phyloP scores from a whole-genome alignment of 2,113 vertebrate species.

The Hemicordylus capensis region DNA sequence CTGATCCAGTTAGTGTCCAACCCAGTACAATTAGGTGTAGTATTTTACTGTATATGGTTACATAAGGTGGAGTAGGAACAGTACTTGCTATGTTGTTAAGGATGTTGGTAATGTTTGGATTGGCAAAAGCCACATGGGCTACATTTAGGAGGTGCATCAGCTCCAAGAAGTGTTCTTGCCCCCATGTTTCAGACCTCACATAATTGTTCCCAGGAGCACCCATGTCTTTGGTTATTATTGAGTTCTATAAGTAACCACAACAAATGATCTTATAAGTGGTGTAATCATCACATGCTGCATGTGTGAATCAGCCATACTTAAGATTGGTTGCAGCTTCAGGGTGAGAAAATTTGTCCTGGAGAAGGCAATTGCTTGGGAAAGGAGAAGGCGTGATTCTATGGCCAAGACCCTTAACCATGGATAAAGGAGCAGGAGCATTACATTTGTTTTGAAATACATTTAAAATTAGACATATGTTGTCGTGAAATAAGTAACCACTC shows the following conservation, averaged over 20 bases:
- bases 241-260: background rate
- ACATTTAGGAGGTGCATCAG: background rate
- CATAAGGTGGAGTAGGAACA: too few species aligned
- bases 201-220: background rate
- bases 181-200: background rate
- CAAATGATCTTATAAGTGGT: background rate
- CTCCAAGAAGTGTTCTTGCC: background rate
- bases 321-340: background rate
- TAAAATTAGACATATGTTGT: background rate
- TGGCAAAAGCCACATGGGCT: background rate
- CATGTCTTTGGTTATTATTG: background rate
- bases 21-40: background rate
- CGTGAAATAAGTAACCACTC: slow-evolving; percentile 1
- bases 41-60: background rate
- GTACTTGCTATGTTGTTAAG: too few species aligned
- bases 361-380: background rate
- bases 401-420: background rate
- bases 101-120: background rate
- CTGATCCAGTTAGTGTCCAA: background rate
- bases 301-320: background rate
- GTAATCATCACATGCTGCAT: background rate
- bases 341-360: background rate
- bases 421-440: background rate
- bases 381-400: background rate
- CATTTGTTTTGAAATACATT: background rate